These are phyloP conservation scores for Scaptomyza graminum DNA, from an alignment of 1,140 invertebrate species.

Conservation along the genomic window DNA sequence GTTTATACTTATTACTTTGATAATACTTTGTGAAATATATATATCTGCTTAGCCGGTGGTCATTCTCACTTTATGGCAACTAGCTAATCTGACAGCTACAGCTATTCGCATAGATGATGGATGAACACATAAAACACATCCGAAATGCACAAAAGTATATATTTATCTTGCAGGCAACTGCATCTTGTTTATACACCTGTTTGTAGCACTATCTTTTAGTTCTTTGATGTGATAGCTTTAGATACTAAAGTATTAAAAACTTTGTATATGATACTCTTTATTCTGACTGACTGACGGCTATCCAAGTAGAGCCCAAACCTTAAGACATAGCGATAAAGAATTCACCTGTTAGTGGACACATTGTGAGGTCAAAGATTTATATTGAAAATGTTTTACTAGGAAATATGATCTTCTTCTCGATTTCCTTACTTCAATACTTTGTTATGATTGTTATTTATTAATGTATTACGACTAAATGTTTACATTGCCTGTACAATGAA, in stretches of 20 bases:
- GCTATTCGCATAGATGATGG: conserved; percentile 12
- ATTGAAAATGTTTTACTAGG: too few species aligned
- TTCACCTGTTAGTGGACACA: too few species aligned
- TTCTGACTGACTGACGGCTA: not conserved
- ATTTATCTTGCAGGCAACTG: not conserved
- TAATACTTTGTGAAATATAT: conserved; percentile 52
- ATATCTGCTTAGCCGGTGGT: not conserved
- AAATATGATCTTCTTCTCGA: too few species aligned
- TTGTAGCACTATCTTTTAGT: not conserved
- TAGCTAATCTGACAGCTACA: conserved; percentile 25
- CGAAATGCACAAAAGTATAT: not conserved
- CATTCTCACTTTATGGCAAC: not conserved
- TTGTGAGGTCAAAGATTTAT: too few species aligned
- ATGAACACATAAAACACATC: conserved; percentile 2
- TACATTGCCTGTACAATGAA: not conserved
- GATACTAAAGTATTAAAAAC: too few species aligned
- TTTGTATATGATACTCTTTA: too few species aligned
- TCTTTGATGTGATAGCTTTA: too few species aligned
- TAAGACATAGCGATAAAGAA: too few species aligned
- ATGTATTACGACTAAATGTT: too few species aligned
- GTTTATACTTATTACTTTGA: conserved; percentile 78
- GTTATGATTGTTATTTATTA: too few species aligned
- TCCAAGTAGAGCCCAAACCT: too few species aligned
- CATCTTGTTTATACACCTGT: conserved; percentile 7
- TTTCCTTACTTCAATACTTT: too few species aligned